Evolutionary conservation across 2,113 vertebrate species (phyloP), one percentile per base, ranked within the genome.

Genomic region (Chrysemys picta): DNA sequence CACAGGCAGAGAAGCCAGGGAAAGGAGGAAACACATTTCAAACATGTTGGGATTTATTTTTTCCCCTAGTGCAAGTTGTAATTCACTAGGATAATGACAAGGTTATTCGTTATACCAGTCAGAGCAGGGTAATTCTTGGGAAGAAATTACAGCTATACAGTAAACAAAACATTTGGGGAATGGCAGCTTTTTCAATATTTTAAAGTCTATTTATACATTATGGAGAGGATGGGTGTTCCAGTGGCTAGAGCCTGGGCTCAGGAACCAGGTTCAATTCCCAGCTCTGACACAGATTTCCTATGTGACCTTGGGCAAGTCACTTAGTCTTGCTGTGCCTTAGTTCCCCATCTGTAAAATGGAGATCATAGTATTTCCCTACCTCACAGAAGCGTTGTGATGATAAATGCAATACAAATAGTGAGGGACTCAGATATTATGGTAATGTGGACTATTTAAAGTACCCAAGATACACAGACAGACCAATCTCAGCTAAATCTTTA

Each of bases 1-100:
- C 88, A 89, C 35, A 90, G 54, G 14, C 82, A 93, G 62, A 95
- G 56, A 38, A 94, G 82, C 31, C 79, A 25, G 76, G 83, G 94
- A 84, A 93, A 84, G 50, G 19, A 93, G 59, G 45, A 12, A 29
- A 91, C 22, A 38, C 21, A 56, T 89, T 57, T 89, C 62, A 79
- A 93, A 89, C 45, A 80, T 10, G 50, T 3, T 91, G 57, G 19
- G 69, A 47, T 4, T 62, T 62, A 25, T 75, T 76, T 29, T 89
- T 56, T 42, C 72, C 52, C 75, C 87, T 93, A 25, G 49, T 9
- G 19, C 31, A 92, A 13, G 49, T 87, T 96, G 62, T 93, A 90
- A 91, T 80, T 45, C n/a, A 87, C 25, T 2, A 1, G n/a, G 85
- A 49, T 49, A 91, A 1, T 1, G n/a, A 25, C 69, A 83, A 94